A percentile compares a stretch with the other conserved stretches of the same genome.
Conservation (phyloP, 1,140 invertebrate species). For the Nasonia vitripennis region DNA sequence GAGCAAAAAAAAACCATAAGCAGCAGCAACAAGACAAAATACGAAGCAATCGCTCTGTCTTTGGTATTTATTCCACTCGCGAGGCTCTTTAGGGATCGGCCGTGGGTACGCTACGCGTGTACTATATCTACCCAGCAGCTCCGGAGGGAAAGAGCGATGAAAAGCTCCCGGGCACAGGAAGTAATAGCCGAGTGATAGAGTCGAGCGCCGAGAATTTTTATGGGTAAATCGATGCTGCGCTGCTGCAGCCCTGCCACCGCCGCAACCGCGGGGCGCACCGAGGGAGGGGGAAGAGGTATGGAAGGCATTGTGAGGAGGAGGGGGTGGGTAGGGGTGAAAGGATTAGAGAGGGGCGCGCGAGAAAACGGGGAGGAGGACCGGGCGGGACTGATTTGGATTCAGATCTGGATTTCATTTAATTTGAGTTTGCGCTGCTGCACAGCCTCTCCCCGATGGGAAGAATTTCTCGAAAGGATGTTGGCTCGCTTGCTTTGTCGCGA, state of each 20-base stretch:
- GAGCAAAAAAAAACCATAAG: background rate
- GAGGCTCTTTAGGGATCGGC: constrained; percentile 32
- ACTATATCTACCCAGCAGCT: background rate
- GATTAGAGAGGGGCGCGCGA: constrained; percentile 1
- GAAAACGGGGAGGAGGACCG: background rate
- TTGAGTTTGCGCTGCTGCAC: background rate
- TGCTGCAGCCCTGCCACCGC: constrained; percentile 25
- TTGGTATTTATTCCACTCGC: constrained; percentile 15
- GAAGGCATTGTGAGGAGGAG: background rate
- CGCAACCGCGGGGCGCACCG: constrained; percentile 39
- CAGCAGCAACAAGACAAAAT: constrained; percentile 7
- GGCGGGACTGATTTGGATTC: constrained; percentile 1
- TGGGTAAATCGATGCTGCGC: constrained; percentile 73
- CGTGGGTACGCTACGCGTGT: background rate
- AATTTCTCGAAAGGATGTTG: background rate
- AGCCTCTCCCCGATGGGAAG: background rate
- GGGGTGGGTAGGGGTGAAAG: background rate
- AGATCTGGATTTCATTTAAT: constrained; percentile 37
- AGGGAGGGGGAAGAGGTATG: constrained; percentile 26
- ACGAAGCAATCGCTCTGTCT: constrained; percentile 33
- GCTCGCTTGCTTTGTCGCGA: background rate
- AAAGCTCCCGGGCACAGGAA: constrained; percentile 64
- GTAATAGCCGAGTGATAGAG: constrained; percentile 70
- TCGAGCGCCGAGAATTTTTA: constrained; percentile 70
- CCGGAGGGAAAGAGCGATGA: constrained; percentile 55